These are phyloP conservation scores for Alloscopus bannaensis DNA, from an alignment of 2,888 invertebrate genomes.

Conservation along the genomic window DNA sequence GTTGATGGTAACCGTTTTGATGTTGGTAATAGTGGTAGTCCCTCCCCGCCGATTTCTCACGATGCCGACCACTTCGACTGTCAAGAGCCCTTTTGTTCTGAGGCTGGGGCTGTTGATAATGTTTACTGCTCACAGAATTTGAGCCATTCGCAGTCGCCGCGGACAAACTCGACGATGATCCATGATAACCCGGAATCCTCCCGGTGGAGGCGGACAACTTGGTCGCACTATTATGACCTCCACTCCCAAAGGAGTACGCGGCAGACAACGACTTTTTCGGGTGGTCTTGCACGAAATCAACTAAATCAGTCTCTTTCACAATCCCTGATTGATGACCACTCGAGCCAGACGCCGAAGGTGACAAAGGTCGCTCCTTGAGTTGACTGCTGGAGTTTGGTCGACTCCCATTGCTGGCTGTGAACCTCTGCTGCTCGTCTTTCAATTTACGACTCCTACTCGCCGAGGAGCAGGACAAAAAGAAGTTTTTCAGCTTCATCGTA, in stretches of 20 bases:
- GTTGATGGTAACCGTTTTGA: conserved; percentile 54
- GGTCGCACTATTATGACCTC: conserved; percentile 26
- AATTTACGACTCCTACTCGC: conserved; percentile 66
- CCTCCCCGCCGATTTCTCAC: conserved; percentile 41
- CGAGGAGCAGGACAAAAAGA: conserved; percentile 70
- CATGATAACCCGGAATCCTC: conserved; percentile 53
- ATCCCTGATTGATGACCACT: background rate
- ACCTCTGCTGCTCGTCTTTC: conserved; percentile 65
- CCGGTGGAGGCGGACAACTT: conserved; percentile 32
- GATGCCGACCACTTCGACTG: conserved; percentile 48
- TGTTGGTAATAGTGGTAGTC: conserved; percentile 56
- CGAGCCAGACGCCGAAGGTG: conserved; percentile 23
- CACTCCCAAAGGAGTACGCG: conserved; percentile 47
- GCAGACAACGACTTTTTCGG: conserved; percentile 55
- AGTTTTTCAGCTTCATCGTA: conserved; percentile 71
- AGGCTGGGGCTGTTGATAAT: conserved; percentile 21
- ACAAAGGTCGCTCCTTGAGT: conserved; percentile 34
- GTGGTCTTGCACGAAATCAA: conserved; percentile 53
- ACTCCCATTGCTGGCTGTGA: conserved; percentile 3
- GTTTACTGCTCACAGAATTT: conserved; percentile 21
- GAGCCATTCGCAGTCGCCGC: conserved; percentile 15
- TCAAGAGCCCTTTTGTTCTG: conserved; percentile 39
- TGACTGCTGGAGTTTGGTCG: conserved; percentile 22
- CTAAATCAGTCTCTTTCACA: conserved; percentile 57
- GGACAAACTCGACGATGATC: conserved; percentile 27